Base-by-base conservation (phyloP, 2,797 vertebrate genomes). In the Hemitrygon akajei region DNA sequence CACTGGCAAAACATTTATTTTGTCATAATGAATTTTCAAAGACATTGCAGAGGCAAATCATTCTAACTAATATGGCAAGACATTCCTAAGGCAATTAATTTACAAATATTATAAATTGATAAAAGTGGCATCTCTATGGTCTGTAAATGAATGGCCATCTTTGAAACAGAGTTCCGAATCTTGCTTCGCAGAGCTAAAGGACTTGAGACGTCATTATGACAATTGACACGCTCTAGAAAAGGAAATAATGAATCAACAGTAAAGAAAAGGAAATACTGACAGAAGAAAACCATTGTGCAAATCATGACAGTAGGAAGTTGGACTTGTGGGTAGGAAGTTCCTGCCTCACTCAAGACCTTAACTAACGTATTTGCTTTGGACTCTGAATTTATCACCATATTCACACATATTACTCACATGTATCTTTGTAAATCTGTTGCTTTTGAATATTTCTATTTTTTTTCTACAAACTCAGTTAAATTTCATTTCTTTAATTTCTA, bases 201-300 rank as follows among this genome's bases (percentile, higher is more conserved):
- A 30, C 11, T 27, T 30, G 47, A 2, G 58, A 18, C 3, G 58
- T 86, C 82, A n/a, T 86, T 18, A 10, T 86, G 58, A 14, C 27
- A 63, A 0, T 18, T 86, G 82, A 86, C 27, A 10, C 47, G 47
- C 47, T 47, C 47, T 84, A 11, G 56, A 86, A 60, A 60, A 27
- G 56, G 58, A 86, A 86, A 86, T 86, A 58, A n/a, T 86, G 82
- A 63, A 86, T n/a, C 11, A 86, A 58, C 82, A 86, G n/a, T 86
- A 14, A 27, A 27, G 25, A 25, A 81, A 27, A 25, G 25, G 14
- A 86, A 86, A 60, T 86, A 27, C 27, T 86, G 56, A 30, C 10
- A n/a, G 56, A 30, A 63, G 56, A 30, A 84, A 84, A 84, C 12
- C 25, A 60, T 60, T 22, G 4, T 3, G 11, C 30, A 86, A 16